These are phyloP conservation scores for Leucophenga maculata DNA, from an alignment of 2,888 invertebrate genomes.

Conservation along the genomic window DNA sequence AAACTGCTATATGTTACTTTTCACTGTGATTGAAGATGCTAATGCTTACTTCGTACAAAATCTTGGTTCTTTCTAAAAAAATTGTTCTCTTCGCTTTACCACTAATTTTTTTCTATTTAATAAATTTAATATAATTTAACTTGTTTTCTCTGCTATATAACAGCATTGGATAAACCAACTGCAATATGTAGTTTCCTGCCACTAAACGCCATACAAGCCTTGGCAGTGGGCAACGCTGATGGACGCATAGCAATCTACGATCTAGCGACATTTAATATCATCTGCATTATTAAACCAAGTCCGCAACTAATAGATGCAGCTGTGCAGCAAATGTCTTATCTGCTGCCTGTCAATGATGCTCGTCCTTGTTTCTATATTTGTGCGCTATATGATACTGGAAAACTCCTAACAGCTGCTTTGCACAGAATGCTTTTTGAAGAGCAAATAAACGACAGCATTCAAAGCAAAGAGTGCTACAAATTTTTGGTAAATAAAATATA, in stretches of 20 bases:
- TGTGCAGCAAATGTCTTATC: constrained; percentile 63
- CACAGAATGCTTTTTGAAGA: constrained; percentile 82
- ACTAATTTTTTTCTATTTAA: too few species aligned
- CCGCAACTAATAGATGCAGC: constrained; percentile 13
- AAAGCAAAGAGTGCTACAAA: constrained; percentile 70
- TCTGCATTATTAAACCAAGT: constrained; percentile 50
- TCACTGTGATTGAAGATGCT: too few species aligned
- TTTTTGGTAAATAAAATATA: constrained; percentile 82
- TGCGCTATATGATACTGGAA: constrained; percentile 72
- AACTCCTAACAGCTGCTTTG: constrained; percentile 76
- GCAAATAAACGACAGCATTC: too few species aligned
- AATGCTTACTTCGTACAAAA: too few species aligned
- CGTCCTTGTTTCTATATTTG: constrained; percentile 91
- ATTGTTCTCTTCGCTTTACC: too few species aligned
- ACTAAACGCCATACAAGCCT: constrained; percentile 55
- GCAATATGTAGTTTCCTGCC: constrained; percentile 60
- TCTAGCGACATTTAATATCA: constrained; percentile 56
- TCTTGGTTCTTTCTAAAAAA: too few species aligned
- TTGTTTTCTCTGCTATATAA: constrained; percentile 23
- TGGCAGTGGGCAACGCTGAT: constrained; percentile 67
- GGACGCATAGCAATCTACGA: constrained; percentile 69
- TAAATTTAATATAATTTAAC: too few species aligned
- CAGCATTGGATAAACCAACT: constrained; percentile 53
- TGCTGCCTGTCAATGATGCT: constrained; percentile 95
- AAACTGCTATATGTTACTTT: too few species aligned